phyloP scores from a whole-genome alignment of 2,888 invertebrate species.

The Ptilodon capucinus region DNA sequence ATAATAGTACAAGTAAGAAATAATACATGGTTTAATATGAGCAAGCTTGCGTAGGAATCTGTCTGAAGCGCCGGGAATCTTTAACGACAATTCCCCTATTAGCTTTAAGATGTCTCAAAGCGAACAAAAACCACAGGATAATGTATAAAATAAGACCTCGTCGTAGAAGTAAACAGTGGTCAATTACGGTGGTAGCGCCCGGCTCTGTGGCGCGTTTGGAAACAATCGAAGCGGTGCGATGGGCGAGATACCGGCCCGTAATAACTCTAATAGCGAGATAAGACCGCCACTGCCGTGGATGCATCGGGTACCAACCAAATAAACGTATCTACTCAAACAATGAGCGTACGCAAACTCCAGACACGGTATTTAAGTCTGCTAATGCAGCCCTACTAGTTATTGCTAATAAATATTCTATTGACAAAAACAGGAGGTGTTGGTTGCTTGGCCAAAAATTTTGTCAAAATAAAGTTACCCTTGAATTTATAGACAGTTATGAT shows the following conservation, averaged over 20 bases:
- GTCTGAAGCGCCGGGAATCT: conserved; percentile 11
- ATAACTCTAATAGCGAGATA: conserved; percentile 82
- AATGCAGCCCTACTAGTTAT: background rate
- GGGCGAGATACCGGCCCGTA: conserved; percentile 76
- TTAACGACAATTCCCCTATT: conserved; percentile 49
- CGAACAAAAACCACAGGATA: conserved; percentile 57
- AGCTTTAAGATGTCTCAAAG: conserved; percentile 40
- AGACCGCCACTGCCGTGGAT: conserved; percentile 68
- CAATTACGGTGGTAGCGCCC: conserved; percentile 76
- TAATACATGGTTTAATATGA: background rate
- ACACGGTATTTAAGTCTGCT: conserved; percentile 50
- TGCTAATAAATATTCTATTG: no score
- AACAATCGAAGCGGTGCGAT: conserved; percentile 82
- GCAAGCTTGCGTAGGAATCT: background rate
- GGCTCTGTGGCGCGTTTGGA: conserved; percentile 72
- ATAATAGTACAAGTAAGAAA: background rate
- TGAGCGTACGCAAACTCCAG: conserved; percentile 57
- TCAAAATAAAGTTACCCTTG: no score
- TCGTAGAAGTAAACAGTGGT: conserved; percentile 78
- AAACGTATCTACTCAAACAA: conserved; percentile 49
- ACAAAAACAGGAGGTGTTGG: no score
- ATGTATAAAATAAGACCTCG: conserved; percentile 72
- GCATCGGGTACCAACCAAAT: conserved; percentile 53
- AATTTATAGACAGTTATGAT: no score
- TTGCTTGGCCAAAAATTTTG: no score